phyloP scores from a whole-genome alignment of 2,888 invertebrate genomes.

The Noctua fimbriata region DNA sequence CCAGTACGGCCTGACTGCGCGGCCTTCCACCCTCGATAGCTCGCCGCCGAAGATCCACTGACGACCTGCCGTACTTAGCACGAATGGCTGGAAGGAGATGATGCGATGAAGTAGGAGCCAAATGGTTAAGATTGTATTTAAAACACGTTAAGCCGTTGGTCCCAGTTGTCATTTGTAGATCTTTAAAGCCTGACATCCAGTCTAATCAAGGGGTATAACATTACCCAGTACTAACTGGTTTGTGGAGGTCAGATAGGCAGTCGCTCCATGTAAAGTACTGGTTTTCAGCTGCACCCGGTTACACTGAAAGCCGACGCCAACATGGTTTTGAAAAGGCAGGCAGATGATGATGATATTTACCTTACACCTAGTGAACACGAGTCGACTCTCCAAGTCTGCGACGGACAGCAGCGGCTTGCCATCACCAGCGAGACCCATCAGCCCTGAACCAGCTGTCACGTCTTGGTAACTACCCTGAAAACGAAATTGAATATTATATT shows the following conservation, averaged over 20 bases:
- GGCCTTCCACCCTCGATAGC: conserved; percentile 95
- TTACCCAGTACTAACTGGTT: too few species aligned
- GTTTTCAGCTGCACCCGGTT: too few species aligned
- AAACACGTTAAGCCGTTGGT: too few species aligned
- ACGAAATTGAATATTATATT: not conserved
- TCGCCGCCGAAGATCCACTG: conserved; percentile 98
- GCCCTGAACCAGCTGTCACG: conserved; percentile 95
- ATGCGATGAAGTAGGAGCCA: not conserved
- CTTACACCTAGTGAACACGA: conserved; percentile 97
- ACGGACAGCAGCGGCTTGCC: conserved; percentile 95
- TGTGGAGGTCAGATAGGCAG: too few species aligned
- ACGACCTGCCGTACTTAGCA: conserved; percentile 94
- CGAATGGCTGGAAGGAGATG: conserved; percentile 91
- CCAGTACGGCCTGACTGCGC: conserved; percentile 96
- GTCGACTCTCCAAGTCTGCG: conserved; percentile 95
- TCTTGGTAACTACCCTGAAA: conserved; percentile 93
- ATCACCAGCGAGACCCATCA: conserved; percentile 96
- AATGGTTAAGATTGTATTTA: not conserved
- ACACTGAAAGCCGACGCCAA: too few species aligned
- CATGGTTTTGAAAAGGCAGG: too few species aligned
- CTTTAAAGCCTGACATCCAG: too few species aligned
- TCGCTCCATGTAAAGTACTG: too few species aligned
- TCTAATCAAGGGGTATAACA: too few species aligned
- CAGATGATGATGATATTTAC: conserved; percentile 77
- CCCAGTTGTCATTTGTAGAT: too few species aligned